These are phyloP conservation scores for Dendrolimus pini DNA, from an alignment of 2,888 invertebrate species.

Conservation along the genomic window DNA sequence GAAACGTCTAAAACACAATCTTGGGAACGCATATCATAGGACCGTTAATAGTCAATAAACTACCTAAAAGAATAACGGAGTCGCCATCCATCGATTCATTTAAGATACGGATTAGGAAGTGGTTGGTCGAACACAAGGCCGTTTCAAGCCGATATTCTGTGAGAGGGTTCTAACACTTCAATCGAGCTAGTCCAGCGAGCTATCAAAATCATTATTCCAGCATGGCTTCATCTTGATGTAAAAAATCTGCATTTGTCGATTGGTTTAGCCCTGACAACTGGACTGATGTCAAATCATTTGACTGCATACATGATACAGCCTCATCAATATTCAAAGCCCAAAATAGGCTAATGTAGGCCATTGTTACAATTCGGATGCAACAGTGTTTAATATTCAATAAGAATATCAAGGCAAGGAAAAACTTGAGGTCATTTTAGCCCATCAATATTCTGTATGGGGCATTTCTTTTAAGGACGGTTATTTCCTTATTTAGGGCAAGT, in stretches of 20 bases:
- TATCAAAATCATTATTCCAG: too few species aligned
- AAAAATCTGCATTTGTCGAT: too few species aligned
- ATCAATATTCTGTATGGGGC: neutral
- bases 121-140: too few species aligned
- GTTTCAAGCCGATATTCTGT: too few species aligned
- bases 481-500: neutral
- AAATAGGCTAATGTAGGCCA: constrained; percentile 22
- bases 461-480: neutral
- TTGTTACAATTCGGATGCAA: constrained; percentile 13
- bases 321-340: constrained; percentile 22
- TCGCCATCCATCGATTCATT: too few species aligned
- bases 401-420: neutral
- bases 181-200: too few species aligned
- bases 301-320: constrained; percentile 10
- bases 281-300: neutral
- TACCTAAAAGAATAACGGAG: too few species aligned
- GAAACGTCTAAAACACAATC: too few species aligned
- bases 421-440: neutral
- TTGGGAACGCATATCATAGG: constrained; percentile 4
- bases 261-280: too few species aligned
- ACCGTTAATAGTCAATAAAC: too few species aligned
- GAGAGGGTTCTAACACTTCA: too few species aligned
- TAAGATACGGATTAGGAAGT: constrained; percentile 8
- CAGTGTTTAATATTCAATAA: constrained; percentile 17
- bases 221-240: too few species aligned